Evolutionary conservation across 2,888 invertebrate genomes (phyloP), one percentile per base, ranked within the genome.

Genomic region (Pandemis cinnamomeana): DNA sequence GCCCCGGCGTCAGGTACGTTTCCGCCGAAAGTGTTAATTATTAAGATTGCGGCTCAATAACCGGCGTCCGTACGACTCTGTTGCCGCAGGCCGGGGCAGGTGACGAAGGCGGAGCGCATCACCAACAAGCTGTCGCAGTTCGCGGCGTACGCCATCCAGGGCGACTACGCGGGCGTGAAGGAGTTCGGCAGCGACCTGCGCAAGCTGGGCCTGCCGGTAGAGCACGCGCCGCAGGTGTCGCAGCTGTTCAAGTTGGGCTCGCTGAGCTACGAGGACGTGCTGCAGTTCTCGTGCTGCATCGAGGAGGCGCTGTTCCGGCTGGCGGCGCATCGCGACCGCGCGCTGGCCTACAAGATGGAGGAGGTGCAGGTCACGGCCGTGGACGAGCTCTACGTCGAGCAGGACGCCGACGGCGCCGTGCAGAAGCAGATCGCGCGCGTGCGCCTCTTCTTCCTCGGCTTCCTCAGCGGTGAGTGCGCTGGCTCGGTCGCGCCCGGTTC

Each of bases 201-300:
- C 85, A 99, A 99, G 90, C 95, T 99, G 41, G 99, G 99, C 15
- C 95, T 98, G 82, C 99, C 99, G 0, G 97, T 99, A 0, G 99
- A 99, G 88, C 99, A 99, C 89, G 98, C 99, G 0, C 99, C 99
- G 1, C 99, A 97, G 95, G 97, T 98, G 69, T 99, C 99, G 10
- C 99, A 99, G 91, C 95, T 99, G 74, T 97, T 99, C 90, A 99
- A 99, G 94, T 95, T 99, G 76, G 99, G 99, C 44, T 98, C 98
- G 5, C 96, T 98, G 86, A 96, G 93, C 85, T 98, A 96, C 88
- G 98, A 98, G 86, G 98, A 98, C 84, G 95, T 99, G 93, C 98
- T 98, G 88, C 97, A 97, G 89, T 98, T 99, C 91, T 98, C 98
- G 13, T 95, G 96, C 80, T 96, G 97, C 81, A 96, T 99, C 75